Conservation (phyloP, 1,140 invertebrate species). For the Caenorhabditis elegans region WBcel235 BX284605.5:5647501-5648000, state of each 20-base stretch:
- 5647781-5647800: background rate
- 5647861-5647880: background rate
- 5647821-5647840: background rate
- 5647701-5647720: background rate
- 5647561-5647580: too few relatives aligned
- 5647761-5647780: background rate
- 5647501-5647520: too few relatives aligned
- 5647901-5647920: too few relatives aligned
- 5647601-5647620: constrained; percentile 21
- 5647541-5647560: too few relatives aligned
- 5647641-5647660: background rate
- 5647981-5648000: background rate
- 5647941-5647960: background rate
- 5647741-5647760: background rate
- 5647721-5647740: background rate
- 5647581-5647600: background rate
- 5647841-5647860: background rate
- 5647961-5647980: background rate
- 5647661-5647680: background rate
- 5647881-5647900: background rate
- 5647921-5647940: background rate
- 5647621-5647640: background rate
- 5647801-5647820: too few relatives aligned
- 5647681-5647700: background rate
- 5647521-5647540: too few relatives aligned